phyloP scores from a whole-genome alignment of 2,797 vertebrate genomes.

The Etheostoma perlongum region DNA sequence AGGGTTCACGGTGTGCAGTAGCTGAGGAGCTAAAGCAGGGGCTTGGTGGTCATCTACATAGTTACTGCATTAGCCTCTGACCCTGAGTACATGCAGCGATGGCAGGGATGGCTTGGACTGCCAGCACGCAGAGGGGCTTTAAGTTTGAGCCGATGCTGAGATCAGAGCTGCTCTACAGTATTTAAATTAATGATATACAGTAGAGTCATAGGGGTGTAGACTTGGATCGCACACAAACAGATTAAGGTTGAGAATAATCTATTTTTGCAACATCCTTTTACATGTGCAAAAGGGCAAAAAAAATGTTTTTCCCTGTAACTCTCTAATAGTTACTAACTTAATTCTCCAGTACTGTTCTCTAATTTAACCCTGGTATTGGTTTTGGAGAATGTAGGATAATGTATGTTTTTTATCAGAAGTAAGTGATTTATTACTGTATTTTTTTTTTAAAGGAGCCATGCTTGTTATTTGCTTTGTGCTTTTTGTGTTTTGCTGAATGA shows the following conservation, averaged over 20 bases:
- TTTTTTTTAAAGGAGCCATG: too few species aligned
- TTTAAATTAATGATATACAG: neutral
- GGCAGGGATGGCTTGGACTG: slow-evolving; percentile 8
- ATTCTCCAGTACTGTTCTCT: neutral
- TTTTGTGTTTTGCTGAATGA: too few species aligned
- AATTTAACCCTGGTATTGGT: neutral
- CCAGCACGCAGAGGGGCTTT: neutral
- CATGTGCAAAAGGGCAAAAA: neutral
- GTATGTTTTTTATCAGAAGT: neutral
- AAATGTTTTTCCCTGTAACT: neutral
- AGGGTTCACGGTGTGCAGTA: slow-evolving; percentile 13
- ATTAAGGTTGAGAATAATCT: neutral
- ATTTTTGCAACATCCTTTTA: neutral
- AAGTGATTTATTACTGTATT: neutral
- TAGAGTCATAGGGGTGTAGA: neutral
- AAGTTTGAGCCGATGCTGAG: neutral
- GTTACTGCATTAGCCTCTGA: slow-evolving; percentile 56
- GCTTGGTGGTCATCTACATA: slow-evolving; percentile 18
- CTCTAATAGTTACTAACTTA: neutral
- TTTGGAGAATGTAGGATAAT: neutral
- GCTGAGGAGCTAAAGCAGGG: neutral
- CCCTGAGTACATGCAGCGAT: slow-evolving; percentile 24
- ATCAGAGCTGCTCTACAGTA: neutral
- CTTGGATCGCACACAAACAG: neutral
- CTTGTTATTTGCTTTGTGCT: too few species aligned